Conservation (phyloP, 2,797 vertebrate genomes). For the Rhynchotus rufescens region DNA sequence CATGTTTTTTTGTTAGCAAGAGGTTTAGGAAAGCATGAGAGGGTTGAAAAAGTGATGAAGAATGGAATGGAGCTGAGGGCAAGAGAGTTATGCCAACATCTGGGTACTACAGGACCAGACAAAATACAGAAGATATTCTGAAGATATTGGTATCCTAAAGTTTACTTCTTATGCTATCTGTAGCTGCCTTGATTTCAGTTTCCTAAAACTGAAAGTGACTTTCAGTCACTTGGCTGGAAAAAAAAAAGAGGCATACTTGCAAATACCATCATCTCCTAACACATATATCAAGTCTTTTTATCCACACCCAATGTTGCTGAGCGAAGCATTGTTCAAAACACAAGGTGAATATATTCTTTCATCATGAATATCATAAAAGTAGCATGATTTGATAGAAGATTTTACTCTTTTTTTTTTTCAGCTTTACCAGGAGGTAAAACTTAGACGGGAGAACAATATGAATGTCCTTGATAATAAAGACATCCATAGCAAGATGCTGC, state of each 20-base stretch:
- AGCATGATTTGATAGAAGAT: neutral
- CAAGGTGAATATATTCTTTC: neutral
- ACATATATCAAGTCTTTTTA: neutral
- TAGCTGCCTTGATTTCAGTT: neutral
- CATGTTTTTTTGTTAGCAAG: neutral
- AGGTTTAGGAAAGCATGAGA: neutral
- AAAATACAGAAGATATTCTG: neutral
- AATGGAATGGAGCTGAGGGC: neutral
- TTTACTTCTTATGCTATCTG: neutral
- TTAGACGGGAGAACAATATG: constrained; percentile 83
- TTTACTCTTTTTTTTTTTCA: constrained; percentile 76
- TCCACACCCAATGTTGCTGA: neutral
- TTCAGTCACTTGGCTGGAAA: neutral
- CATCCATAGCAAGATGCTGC: constrained; percentile 68
- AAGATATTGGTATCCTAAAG: neutral
- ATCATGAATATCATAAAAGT: neutral
- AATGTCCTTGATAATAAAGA: constrained; percentile 66
- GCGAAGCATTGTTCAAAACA: neutral
- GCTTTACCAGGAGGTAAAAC: constrained; percentile 93
- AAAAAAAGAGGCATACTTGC: neutral
- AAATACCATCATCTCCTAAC: neutral
- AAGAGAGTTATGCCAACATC: neutral
- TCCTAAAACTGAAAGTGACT: neutral
- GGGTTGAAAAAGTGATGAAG: neutral
- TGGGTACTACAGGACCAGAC: neutral